A percentile compares a stretch with the other conserved stretches of the same genome.
Evolutionary conservation across 2,888 invertebrate species (phyloP).

Genomic region (Noctua janthe): DNA sequence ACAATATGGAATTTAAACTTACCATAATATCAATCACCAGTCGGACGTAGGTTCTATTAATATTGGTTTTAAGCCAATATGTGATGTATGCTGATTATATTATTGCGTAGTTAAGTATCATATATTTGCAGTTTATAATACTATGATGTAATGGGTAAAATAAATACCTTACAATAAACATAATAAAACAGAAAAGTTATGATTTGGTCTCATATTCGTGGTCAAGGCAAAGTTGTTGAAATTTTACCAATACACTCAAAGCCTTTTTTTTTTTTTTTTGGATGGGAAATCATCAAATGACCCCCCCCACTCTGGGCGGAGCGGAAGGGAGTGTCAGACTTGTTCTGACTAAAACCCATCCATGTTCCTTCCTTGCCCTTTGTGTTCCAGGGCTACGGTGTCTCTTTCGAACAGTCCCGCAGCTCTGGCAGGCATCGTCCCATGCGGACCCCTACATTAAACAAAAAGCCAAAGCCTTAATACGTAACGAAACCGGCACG

Average conservation of each 20-base stretch:
- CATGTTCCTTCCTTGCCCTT: too few species aligned
- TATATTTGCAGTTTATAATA: background rate
- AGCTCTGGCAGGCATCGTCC: too few species aligned
- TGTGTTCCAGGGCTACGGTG: too few species aligned
- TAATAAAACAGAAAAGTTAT: background rate
- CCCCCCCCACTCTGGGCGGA: too few species aligned
- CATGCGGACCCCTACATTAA: too few species aligned
- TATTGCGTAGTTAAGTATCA: background rate
- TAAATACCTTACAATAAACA: slow-evolving; percentile 2
- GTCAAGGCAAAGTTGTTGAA: background rate
- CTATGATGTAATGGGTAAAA: background rate
- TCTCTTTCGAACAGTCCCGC: too few species aligned
- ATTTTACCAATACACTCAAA: background rate
- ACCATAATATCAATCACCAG: background rate
- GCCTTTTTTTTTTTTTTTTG: too few species aligned
- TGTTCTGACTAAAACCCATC: too few species aligned
- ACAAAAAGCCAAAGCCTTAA: too few species aligned
- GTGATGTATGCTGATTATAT: background rate
- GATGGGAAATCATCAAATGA: too few species aligned
- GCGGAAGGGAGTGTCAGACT: too few species aligned
- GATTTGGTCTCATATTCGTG: background rate
- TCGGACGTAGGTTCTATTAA: background rate
- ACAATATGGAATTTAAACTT: slow-evolving; percentile 12
- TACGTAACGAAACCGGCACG: too few species aligned
- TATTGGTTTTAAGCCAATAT: slow-evolving; percentile 8